phyloP scores from a whole-genome alignment of 2,113 vertebrate genomes.

The Spheniscus mendiculus region DNA sequence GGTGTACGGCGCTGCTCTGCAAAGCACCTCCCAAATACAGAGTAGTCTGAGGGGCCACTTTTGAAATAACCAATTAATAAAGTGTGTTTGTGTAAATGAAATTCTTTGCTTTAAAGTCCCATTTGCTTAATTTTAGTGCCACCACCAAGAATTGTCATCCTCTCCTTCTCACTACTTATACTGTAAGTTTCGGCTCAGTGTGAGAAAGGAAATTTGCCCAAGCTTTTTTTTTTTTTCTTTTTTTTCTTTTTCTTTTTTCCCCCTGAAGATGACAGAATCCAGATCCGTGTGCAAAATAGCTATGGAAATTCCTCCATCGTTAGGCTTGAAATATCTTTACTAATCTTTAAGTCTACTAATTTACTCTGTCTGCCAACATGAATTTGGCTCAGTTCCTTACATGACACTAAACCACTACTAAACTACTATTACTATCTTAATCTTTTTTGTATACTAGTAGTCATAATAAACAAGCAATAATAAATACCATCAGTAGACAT shows the following conservation, averaged over 20 bases:
- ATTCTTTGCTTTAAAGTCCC: neutral
- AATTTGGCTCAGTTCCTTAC: slow-evolving; percentile 18
- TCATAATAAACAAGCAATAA: neutral
- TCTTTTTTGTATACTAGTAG: neutral
- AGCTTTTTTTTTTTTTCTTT: too few relatives aligned
- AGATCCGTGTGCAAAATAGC: neutral
- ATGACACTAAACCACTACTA: neutral
- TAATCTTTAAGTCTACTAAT: neutral
- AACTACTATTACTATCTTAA: neutral
- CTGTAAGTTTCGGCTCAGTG: neutral
- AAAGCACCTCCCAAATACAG: neutral
- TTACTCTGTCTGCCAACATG: neutral
- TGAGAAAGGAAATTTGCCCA: neutral
- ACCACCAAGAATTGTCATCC: neutral
- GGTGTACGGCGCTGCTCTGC: neutral
- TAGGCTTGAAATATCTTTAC: neutral
- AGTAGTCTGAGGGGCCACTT: neutral
- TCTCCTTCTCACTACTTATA: neutral
- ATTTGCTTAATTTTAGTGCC: neutral
- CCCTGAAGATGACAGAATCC: neutral
- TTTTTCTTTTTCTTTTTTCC: neutral
- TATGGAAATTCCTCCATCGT: neutral
- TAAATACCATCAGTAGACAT: neutral
- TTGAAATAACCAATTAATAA: neutral
- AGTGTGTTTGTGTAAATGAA: neutral